Percentiles rank a stretch among this genome's conserved stretches.
Evolutionary conservation across 2,888 invertebrate species (phyloP).

Genomic region (Laothoe populi): DNA sequence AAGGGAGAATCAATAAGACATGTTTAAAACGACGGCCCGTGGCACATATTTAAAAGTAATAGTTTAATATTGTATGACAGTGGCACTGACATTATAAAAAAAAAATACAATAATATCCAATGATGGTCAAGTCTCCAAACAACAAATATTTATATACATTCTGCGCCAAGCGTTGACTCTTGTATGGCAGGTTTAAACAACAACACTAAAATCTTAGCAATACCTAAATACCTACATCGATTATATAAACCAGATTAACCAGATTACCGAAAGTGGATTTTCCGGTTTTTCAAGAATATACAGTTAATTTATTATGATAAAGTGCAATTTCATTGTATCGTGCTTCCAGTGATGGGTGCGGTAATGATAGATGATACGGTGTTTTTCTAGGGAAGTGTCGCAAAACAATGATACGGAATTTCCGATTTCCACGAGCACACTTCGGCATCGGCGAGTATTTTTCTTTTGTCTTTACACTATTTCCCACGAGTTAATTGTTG

Average conservation of each 20-base stretch:
- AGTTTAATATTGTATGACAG: background rate
- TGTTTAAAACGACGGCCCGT: background rate
- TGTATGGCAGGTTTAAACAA: slow-evolving; percentile 31
- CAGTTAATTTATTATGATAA: slow-evolving; percentile 57
- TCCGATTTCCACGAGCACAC: slow-evolving; percentile 73
- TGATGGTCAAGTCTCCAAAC: background rate
- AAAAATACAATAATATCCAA: background rate
- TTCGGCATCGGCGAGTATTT: slow-evolving; percentile 52
- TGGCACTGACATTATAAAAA: background rate
- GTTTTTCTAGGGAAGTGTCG: slow-evolving; percentile 67
- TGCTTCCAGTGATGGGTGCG: slow-evolving; percentile 45
- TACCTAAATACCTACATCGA: slow-evolving; percentile 52
- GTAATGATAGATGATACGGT: slow-evolving; percentile 40
- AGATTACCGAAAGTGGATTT: slow-evolving; percentile 64
- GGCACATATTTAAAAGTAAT: background rate
- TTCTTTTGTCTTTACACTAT: slow-evolving; percentile 64
- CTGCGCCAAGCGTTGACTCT: background rate
- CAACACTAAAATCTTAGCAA: slow-evolving; percentile 51
- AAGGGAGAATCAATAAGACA: too few species aligned
- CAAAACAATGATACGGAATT: slow-evolving; percentile 76
- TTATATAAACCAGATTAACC: slow-evolving; percentile 69
- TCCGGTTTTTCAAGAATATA: slow-evolving; percentile 72
- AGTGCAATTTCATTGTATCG: slow-evolving; percentile 65
- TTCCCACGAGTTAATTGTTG: slow-evolving; percentile 66
- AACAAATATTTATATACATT: background rate